Evolutionary conservation across 37 sponge, comb jelly and placozoan species (phyloP).

Genomic region (Mnemiopsis leidyi): DNA sequence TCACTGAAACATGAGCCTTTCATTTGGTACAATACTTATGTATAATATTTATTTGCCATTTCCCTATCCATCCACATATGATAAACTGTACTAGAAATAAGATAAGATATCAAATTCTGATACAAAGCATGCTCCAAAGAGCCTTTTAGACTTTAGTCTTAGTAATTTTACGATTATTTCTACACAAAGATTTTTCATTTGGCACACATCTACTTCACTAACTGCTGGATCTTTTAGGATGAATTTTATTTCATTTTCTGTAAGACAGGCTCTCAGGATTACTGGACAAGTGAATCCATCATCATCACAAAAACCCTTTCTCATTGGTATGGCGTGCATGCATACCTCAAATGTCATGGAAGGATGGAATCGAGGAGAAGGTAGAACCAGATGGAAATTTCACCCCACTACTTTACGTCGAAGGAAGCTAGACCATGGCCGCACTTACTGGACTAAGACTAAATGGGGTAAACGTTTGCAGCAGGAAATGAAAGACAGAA

Average conservation of each 20-base stretch:
- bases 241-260: background rate
- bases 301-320: background rate
- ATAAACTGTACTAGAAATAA: no score
- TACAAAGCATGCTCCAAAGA: no score
- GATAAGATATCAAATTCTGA: no score
- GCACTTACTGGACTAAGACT: background rate
- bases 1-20: no score
- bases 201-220: no score
- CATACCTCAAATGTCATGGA: background rate
- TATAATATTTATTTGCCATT: no score
- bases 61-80: no score
- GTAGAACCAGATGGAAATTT: background rate
- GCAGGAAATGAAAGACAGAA: conserved; percentile 42
- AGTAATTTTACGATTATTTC: no score
- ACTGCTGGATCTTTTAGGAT: no score
- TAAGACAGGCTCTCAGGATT: background rate
- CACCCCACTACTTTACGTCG: background rate
- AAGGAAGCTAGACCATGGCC: background rate
- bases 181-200: no score
- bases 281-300: background rate
- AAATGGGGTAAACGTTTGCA: conserved; percentile 21
- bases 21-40: no score
- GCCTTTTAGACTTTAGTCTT: no score
- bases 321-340: background rate
- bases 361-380: background rate